These are phyloP conservation scores for Mobula hypostoma DNA, from an alignment of 2,113 vertebrate genomes.

Conservation along the genomic window DNA sequence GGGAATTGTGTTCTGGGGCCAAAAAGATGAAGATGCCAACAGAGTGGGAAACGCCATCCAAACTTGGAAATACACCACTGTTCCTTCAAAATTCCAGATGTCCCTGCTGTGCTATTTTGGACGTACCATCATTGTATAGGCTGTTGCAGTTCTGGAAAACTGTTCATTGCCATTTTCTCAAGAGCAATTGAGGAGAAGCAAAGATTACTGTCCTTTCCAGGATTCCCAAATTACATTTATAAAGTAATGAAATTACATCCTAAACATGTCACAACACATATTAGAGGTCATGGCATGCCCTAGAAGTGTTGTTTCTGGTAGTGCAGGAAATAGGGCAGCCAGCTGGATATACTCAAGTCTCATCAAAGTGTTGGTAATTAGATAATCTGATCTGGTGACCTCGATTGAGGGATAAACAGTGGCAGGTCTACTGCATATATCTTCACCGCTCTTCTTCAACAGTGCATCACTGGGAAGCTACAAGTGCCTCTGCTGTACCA, in stretches of 20 bases:
- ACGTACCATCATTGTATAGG: no score
- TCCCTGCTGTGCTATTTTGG: no score
- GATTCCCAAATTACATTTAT: no score
- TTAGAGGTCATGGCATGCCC: not conserved
- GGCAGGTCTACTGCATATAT: not conserved
- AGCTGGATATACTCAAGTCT: not conserved
- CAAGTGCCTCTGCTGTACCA: not conserved
- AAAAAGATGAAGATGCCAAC: not conserved
- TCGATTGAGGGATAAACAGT: not conserved
- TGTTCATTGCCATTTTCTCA: no score
- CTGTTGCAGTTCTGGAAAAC: no score
- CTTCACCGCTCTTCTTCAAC: not conserved
- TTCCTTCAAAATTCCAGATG: no score
- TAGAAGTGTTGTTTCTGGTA: not conserved
- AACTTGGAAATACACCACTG: no score
- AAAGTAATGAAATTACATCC: not conserved
- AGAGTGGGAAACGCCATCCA: not conserved
- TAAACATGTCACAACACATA: not conserved
- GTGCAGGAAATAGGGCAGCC: not conserved
- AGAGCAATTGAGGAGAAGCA: no score
- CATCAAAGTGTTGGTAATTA: not conserved
- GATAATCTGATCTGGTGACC: not conserved
- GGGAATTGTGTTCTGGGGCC: not conserved
- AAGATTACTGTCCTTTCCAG: no score
- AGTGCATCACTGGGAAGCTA: not conserved